These are phyloP conservation scores for Pangasius mekongensis DNA, from an alignment of 2,797 vertebrate genomes.

Conservation along the genomic window DNA sequence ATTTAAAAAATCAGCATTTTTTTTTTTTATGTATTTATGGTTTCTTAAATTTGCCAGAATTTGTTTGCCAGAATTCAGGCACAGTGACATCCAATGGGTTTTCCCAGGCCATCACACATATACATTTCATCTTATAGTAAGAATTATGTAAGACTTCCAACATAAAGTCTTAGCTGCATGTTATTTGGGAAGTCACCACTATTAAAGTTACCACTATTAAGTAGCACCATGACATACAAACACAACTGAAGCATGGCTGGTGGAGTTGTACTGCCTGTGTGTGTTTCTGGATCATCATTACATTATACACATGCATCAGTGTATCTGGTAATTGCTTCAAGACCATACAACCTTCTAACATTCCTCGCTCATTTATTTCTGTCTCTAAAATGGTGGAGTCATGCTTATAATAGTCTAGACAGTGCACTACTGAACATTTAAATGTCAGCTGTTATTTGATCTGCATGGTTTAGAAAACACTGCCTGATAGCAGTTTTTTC, in stretches of 20 bases:
- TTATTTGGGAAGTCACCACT: background rate
- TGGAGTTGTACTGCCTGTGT: background rate
- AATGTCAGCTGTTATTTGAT: constrained; percentile 16
- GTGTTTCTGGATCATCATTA: background rate
- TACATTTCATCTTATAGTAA: background rate
- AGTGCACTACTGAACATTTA: background rate
- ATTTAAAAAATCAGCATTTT: background rate
- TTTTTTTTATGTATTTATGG: background rate
- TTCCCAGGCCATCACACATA: background rate
- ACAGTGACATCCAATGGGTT: background rate
- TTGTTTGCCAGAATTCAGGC: background rate
- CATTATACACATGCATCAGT: background rate
- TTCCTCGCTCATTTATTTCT: background rate
- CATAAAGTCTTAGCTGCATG: background rate
- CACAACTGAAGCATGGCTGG: background rate
- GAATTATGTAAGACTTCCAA: background rate
- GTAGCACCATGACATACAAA: background rate
- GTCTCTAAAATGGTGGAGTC: constrained; percentile 1
- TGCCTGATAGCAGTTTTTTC: background rate
- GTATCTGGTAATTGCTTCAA: background rate
- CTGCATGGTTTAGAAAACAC: background rate
- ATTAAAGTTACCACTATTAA: background rate
- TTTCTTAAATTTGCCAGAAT: background rate
- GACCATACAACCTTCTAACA: background rate
- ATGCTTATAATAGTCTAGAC: background rate